A percentile compares a stretch with the other conserved stretches of the same genome.
These are phyloP conservation scores for Sycophila texana DNA, from an alignment of 2,888 invertebrate genomes.

Conservation along the genomic window DNA sequence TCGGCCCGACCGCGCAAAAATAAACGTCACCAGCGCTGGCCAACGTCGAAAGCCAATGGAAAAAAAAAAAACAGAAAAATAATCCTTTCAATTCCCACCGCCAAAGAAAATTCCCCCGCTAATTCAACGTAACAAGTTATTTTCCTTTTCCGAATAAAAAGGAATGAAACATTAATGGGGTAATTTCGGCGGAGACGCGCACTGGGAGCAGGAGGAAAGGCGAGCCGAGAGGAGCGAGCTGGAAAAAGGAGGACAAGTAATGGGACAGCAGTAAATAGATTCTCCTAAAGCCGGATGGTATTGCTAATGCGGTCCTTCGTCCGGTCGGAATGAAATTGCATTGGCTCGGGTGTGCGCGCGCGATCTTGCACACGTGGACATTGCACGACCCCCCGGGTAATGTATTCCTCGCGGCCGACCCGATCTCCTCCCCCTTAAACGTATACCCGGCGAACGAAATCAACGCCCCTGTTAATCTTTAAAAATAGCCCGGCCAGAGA, in stretches of 20 bases:
- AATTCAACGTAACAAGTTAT: neutral
- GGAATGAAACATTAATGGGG: slow-evolving; percentile 27
- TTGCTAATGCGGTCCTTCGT: slow-evolving; percentile 68
- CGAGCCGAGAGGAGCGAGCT: neutral
- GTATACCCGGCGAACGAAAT: no score
- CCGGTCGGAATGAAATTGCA: slow-evolving; percentile 68
- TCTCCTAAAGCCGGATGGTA: slow-evolving; percentile 56
- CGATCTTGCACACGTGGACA: slow-evolving; percentile 59
- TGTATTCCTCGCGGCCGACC: neutral
- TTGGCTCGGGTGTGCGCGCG: slow-evolving; percentile 53
- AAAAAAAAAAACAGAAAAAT: no score
- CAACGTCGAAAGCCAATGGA: no score
- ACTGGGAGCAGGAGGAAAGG: slow-evolving; percentile 21
- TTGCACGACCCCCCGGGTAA: slow-evolving; percentile 13
- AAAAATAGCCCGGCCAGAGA: no score
- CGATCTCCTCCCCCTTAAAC: neutral
- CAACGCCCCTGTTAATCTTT: no score
- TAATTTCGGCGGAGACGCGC: slow-evolving; percentile 32
- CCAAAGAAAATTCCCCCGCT: neutral
- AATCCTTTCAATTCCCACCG: no score
- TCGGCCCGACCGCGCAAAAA: neutral
- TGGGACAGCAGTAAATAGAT: slow-evolving; percentile 46
- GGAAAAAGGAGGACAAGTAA: slow-evolving; percentile 43
- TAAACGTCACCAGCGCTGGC: neutral
- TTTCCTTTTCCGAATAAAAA: slow-evolving; percentile 5